These are phyloP conservation scores for Aphelocoma californica DNA, from an alignment of 2,797 vertebrate genomes.

Conservation along the genomic window DNA sequence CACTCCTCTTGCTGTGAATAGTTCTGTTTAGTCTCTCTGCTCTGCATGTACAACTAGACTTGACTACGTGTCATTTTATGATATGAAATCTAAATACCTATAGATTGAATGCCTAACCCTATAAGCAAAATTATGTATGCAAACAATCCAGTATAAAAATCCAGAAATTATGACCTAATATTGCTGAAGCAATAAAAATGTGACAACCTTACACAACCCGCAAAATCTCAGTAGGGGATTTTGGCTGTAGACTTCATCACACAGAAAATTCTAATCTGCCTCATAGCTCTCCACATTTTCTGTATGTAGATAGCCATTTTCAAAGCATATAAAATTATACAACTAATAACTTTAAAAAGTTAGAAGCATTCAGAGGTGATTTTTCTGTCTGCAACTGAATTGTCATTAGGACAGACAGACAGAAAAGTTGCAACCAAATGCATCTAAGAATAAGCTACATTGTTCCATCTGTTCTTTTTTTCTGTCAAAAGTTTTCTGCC, in stretches of 20 bases:
- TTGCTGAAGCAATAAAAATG: not conserved
- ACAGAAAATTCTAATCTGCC: not conserved
- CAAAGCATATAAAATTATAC: not conserved
- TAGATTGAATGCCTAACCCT: not conserved
- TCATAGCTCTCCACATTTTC: not conserved
- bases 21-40: not conserved
- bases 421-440: not conserved
- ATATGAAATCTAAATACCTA: not conserved
- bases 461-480: not conserved
- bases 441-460: not conserved
- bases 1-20: not conserved
- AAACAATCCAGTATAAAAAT: not conserved
- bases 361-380: not conserved
- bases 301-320: not conserved
- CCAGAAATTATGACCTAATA: not conserved
- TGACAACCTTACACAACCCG: not conserved
- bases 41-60: not conserved
- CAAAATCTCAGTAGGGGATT: not conserved
- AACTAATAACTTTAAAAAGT: not conserved
- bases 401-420: not conserved
- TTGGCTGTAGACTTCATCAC: not conserved
- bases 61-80: not conserved
- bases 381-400: not conserved
- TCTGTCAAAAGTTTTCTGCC: slow-evolving; percentile 9
- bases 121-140: not conserved